Evolutionary conservation across 2,113 vertebrate species (phyloP).

Genomic region (Diphyllodes magnificus): DNA sequence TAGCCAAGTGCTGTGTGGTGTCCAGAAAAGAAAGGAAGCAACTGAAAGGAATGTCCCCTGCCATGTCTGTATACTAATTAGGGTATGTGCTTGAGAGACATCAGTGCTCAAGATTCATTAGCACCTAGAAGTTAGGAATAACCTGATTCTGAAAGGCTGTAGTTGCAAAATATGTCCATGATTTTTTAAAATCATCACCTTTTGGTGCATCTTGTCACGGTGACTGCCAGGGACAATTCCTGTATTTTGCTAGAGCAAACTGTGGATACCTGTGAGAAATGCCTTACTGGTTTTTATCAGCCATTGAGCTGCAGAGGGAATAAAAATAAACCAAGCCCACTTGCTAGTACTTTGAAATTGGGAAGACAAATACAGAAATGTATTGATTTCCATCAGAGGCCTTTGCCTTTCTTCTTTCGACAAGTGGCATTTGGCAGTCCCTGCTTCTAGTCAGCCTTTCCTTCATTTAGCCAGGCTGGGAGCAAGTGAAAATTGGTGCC

Average conservation of each 20-base stretch:
- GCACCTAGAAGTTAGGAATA: not conserved
- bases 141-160: not conserved
- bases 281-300: not conserved
- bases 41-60: not conserved
- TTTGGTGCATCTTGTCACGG: not conserved
- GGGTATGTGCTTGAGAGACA: not conserved
- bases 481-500: not conserved
- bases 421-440: not conserved
- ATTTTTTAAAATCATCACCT: not conserved
- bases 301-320: not conserved
- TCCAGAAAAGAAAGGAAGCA: not conserved
- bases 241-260: not conserved
- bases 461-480: not conserved
- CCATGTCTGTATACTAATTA: not conserved
- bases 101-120: not conserved
- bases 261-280: not conserved
- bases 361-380: not conserved
- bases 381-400: not conserved
- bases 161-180: not conserved
- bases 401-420: not conserved
- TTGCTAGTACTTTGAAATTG: not conserved
- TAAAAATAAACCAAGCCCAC: not conserved
- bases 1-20: not conserved
- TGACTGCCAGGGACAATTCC: not conserved
- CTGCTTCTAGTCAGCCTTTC: not conserved